Evolutionary conservation across 2,888 invertebrate species (phyloP).

Genomic region (Prosapia bicincta): DNA sequence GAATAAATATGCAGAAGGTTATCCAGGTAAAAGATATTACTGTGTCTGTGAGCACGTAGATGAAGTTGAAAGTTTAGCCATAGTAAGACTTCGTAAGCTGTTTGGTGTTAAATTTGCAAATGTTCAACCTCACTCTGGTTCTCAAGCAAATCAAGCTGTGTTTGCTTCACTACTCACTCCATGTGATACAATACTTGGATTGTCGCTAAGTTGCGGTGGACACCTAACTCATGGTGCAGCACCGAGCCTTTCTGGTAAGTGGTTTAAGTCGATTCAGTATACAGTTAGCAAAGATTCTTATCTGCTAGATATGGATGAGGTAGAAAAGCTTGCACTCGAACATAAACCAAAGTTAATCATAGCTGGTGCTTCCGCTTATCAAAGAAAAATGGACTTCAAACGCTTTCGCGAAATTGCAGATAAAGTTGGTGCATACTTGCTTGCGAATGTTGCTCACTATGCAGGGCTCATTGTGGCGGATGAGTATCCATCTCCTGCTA

Average conservation of each 20-base stretch:
- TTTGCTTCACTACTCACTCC: no score
- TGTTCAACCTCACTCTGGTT: no score
- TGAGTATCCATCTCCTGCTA: neutral
- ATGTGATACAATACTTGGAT: no score
- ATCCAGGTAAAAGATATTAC: no score
- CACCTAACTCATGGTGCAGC: no score
- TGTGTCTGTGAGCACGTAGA: no score
- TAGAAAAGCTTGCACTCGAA: neutral
- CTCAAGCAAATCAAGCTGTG: no score
- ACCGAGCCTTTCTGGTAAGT: no score
- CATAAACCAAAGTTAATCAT: neutral
- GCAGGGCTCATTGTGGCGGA: slow-evolving; percentile 7
- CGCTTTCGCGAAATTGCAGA: neutral
- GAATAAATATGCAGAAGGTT: neutral
- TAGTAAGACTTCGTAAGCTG: no score
- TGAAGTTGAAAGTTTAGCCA: no score
- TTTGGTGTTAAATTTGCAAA: no score
- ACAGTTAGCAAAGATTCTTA: neutral
- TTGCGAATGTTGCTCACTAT: neutral
- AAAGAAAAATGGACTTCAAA: neutral
- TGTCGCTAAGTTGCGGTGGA: no score
- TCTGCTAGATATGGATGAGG: neutral
- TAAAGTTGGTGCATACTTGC: neutral
- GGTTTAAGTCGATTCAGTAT: neutral
- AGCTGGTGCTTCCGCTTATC: slow-evolving; percentile 4